These are phyloP conservation scores for Hipposideros larvatus DNA, from an alignment of 2,797 vertebrate species.

Conservation along the genomic window DNA sequence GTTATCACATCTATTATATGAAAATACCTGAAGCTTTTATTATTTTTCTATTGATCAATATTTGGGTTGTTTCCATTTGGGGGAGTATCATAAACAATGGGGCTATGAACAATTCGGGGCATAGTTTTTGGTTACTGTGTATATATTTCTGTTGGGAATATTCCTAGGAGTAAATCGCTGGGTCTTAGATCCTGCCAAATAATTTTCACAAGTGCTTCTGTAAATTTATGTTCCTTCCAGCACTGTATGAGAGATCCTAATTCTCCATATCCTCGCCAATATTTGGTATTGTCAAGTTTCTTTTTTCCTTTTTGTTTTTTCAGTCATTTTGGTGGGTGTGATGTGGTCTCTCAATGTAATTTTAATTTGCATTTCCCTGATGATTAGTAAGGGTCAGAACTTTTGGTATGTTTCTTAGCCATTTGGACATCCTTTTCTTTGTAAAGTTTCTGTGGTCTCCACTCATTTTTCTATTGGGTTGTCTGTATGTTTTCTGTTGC, in stretches of 20 bases:
- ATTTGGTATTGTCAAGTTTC: not conserved
- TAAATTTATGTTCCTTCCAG: not conserved
- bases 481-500: not conserved
- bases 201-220: not conserved
- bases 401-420: not conserved
- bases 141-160: no score
- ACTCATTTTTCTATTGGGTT: not conserved
- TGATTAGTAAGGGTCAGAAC: not conserved
- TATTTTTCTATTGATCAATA: not conserved
- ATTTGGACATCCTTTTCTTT: not conserved
- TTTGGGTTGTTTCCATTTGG: no score
- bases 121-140: no score
- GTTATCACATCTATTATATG: not conserved
- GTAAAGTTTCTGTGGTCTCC: not conserved
- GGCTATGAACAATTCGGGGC: no score
- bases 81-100: no score
- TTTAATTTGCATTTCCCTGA: conserved; percentile 13
- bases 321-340: not conserved
- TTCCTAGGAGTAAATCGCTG: not conserved
- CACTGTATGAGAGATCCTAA: not conserved
- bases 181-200: not conserved
- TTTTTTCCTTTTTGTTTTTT: not conserved
- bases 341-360: not conserved
- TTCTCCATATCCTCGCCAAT: not conserved
- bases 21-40: not conserved